Base-by-base conservation (phyloP, 2,888 invertebrate species). In the Endotricha flammealis region DNA sequence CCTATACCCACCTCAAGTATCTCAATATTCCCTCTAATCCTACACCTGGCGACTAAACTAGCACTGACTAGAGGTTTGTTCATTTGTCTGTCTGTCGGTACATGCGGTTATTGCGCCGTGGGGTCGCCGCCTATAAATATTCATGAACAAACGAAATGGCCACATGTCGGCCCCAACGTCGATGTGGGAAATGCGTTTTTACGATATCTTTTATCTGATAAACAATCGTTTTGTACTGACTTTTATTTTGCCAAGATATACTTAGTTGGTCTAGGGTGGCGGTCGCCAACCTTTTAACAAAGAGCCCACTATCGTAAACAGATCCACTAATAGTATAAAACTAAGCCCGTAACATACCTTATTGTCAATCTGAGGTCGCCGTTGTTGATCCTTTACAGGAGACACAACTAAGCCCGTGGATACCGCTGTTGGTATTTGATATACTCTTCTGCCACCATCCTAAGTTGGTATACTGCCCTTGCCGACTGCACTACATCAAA, bases 131-230 rank as follows among this genome's bases (percentile, higher is more conserved):
- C 27, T 45, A 63, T 70, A 53, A 57, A 70, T 68, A 70, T 70
- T 60, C 60, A 70, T 70, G 68, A 65, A 62, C 20, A 51, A 55
- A 66, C 67, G 64, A 56, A 55, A 51, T 56, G 50, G 38, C 64
- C 67, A 69, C 59, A 69, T 69, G 69, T 50, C 61, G 58, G 44
- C 39, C 29, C 39, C 12, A 10, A 27, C 27, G 27, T 27, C 7
- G 10, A 27, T 27, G 27, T 27, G 27, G 27, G 27, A 27, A 27
- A 27, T 27, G 12, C 11, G 27, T 27, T 27, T 27, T 27, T 27
- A 20, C 20, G 20, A 11, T 27, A 11, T 27, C 33, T 22, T n/a
- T 22, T 28, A 35, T 35, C 35, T 35, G 35, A 29, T 35, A 35
- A 33, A 17, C 14, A 17, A 20, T 29, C 35, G 35, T 27, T 34